Base-by-base conservation (phyloP, 2,888 invertebrate genomes). In the Heliconius hortense region DNA sequence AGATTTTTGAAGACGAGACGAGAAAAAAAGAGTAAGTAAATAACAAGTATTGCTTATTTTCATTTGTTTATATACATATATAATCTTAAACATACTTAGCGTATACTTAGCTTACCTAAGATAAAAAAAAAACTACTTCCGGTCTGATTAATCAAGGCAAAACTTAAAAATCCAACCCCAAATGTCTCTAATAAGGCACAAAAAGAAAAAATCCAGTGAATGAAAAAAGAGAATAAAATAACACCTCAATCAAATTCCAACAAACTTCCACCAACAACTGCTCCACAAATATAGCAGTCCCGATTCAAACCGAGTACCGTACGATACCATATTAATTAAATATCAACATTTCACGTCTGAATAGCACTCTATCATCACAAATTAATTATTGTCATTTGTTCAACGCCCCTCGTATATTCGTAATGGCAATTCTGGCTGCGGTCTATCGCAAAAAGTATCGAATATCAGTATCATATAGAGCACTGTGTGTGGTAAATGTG, bases 401-500 rank as follows among this genome's bases (percentile, higher is more conserved):
- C n/a, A 28, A 79, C 79, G 79, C 78, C 79, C 78, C 78, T 66
- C 77, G 66, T 66, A 78, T 72, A 69, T 56, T 24, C 1, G 69
- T 78, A 72, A 72, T 68, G 67, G 71, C 53, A 53, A 56, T 76
- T 59, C 75, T 66, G 66, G 39, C 66, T 78, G 79, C 75, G 79
- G 78, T 72, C 78, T 74, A 72, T 78, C 74, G 66, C 78, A 79
- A 79, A 77, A 78, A 76, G 73, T 79, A 64, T 79, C 79, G 70
- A 31, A 73, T 79, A 64, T 62, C 73, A 60, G 48, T 68, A 43
- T 63, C 73, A 75, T 60, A 76, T 76, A 69, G 5, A 13, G 13
- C 72, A 31, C 26, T 69, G 35, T 39, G 73, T 77, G 73, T 31
- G 66, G 48, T n/a, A 53, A 74, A 63, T 53, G 39, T 53, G 62